Percentiles rank a stretch among this genome's conserved stretches.
phyloP scores from a whole-genome alignment of 2,888 invertebrate genomes.

The Xylota sylvarum region DNA sequence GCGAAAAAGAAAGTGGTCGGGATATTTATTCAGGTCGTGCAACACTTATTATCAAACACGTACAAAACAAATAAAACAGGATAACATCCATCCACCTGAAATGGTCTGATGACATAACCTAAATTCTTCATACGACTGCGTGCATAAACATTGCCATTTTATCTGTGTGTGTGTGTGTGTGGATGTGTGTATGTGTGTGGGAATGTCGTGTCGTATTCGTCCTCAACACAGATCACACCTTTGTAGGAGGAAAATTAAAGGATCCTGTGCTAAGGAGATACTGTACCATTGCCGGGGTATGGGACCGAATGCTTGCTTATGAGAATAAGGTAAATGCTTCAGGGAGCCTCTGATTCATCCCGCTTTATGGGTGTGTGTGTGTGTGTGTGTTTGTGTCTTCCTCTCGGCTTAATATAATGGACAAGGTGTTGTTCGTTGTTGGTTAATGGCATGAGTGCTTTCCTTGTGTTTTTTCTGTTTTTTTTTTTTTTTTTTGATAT shows the following conservation, averaged over 20 bases:
- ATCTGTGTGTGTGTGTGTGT: constrained; percentile 26
- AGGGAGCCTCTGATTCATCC: constrained; percentile 56
- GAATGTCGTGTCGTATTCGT: constrained; percentile 34
- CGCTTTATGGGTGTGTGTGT: constrained; percentile 6
- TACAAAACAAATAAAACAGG: constrained; percentile 77
- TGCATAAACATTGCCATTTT: constrained; percentile 76
- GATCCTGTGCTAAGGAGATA: constrained; percentile 39
- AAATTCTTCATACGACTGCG: constrained; percentile 77
- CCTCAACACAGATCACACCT: constrained; percentile 70
- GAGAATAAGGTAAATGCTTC: constrained; percentile 69
- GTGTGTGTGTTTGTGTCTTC: constrained; percentile 41
- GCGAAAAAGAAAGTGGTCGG: constrained; percentile 73
- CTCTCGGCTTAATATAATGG: constrained; percentile 66
- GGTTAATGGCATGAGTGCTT: constrained; percentile 75
- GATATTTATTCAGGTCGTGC: constrained; percentile 77
- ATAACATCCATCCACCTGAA: constrained; percentile 77
- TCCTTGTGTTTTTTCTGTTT: constrained; percentile 30
- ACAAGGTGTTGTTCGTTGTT: constrained; percentile 72
- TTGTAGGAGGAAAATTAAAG: constrained; percentile 62
- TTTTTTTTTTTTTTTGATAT: constrained; percentile 29
- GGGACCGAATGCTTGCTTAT: constrained; percentile 51
- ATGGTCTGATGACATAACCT: constrained; percentile 77
- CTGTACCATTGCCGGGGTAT: constrained; percentile 1
- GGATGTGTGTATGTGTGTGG: constrained; percentile 9
- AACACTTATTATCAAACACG: constrained; percentile 78